A percentile compares a stretch with the other conserved stretches of the same genome.
Conservation (phyloP, 1,140 invertebrate species). For the Danaus melanippus region DNA sequence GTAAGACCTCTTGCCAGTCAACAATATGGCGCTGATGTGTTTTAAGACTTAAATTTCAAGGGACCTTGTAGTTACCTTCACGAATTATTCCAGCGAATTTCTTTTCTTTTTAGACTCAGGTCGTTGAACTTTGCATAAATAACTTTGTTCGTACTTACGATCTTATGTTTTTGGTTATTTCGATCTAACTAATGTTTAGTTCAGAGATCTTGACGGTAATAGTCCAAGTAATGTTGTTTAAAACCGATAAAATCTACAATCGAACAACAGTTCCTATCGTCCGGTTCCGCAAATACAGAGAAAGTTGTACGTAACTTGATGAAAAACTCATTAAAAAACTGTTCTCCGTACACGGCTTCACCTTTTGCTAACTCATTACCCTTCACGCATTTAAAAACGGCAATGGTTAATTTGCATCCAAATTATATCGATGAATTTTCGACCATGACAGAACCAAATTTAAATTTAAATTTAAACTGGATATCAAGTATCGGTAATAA, state of each 20-base stretch:
- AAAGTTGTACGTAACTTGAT: constrained; percentile 25
- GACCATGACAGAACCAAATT: neutral
- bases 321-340: constrained; percentile 20
- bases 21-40: no score
- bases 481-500: constrained; percentile 2
- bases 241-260: constrained; percentile 1
- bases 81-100: no score
- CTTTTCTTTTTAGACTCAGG: no score
- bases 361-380: constrained; percentile 1
- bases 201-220: constrained; percentile 4
- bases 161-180: no score
- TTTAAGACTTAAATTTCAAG: no score
- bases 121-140: no score
- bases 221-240: constrained; percentile 1
- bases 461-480: neutral
- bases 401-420: constrained; percentile 6
- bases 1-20: no score
- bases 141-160: neutral
- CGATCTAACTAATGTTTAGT: neutral
- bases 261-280: constrained; percentile 22
- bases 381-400: neutral
- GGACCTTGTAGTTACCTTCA: no score
- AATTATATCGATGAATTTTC: neutral
- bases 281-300: constrained; percentile 30
- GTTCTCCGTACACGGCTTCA: constrained; percentile 10